Evolutionary conservation across 2,113 vertebrate genomes (phyloP), one percentile per base, ranked within the genome.

Genomic region (Corythaixoides concolor): DNA sequence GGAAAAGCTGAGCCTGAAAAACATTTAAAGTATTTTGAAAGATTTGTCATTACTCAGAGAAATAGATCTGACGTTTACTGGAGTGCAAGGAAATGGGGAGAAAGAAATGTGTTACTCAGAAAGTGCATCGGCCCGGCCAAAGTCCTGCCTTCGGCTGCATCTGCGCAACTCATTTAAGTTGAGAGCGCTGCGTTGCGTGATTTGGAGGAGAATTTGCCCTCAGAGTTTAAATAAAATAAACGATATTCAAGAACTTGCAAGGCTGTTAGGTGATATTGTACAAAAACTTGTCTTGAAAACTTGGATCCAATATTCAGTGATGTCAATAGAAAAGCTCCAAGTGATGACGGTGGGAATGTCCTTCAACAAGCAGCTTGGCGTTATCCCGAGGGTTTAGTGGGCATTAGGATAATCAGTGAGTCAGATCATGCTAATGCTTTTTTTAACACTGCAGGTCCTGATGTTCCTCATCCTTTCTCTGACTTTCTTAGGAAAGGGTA

Each of bases 1-100:
- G 81, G 90, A 94, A 96, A 97, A 94, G 59, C 59, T 79, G 59
- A 95, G 74, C 28, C 62, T 47, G 63, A 91, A 92, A 88, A 94
- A 59, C 5, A 1, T 59, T 89, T 62, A 5, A 89, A 81, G 49
- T 33, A 21, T 22, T 63, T 60, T 45, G 56, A 78, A 94, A 89
- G 73, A 64, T 92, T 95, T 96, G 77, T 67, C 66, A 28, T 94
- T 93, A 83, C 26, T 39, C n/a, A 41, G 70, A 86, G 79, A 70
- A 94, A 62, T 35, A 41, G 50, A 2, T 70, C 67, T 73, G 79
- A 37, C 28, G 20, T 66, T 83, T 58, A 63, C 52, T 50, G 58
- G 67, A 86, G 75, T 2, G 5, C 11, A 24, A 89, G 89, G 77
- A 95, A 91, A 30, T 15, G 41, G 50, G 67, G 73, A 79, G 72